These are phyloP conservation scores for Drosophila cardini DNA, from an alignment of 1,140 invertebrate species.

Conservation along the genomic window DNA sequence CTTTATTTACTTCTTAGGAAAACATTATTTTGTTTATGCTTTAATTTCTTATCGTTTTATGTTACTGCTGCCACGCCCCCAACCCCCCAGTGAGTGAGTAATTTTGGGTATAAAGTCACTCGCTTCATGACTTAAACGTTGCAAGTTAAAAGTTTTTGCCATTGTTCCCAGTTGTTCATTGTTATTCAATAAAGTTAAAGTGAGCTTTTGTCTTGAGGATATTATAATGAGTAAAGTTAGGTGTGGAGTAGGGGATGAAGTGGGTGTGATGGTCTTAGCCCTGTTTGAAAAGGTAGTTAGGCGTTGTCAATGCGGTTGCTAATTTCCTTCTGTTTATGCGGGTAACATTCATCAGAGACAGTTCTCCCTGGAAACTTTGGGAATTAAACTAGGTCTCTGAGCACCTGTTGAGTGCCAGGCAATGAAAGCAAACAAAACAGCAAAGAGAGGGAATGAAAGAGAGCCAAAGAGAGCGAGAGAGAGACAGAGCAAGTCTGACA, in stretches of 20 bases:
- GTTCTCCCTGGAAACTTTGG: constrained; percentile 1
- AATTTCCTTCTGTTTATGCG: constrained; percentile 12
- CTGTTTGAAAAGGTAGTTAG: constrained; percentile 15
- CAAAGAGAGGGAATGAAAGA: background rate
- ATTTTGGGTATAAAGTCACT: background rate
- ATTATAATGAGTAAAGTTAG: constrained; percentile 17
- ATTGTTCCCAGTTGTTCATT: constrained; percentile 27
- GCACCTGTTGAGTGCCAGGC: constrained; percentile 41
- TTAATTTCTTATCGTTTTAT: constrained; percentile 12
- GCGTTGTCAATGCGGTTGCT: constrained; percentile 17
- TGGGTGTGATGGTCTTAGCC: background rate
- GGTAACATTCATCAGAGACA: constrained; percentile 1
- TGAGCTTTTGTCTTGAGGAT: constrained; percentile 23
- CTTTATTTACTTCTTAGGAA: background rate
- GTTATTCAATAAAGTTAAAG: constrained; percentile 20
- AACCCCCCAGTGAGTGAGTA: background rate
- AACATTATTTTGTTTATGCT: constrained; percentile 24
- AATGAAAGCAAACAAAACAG: constrained; percentile 34
- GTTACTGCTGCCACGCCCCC: constrained; percentile 13
- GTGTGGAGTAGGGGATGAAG: background rate
- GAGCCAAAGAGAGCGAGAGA: constrained; percentile 20
- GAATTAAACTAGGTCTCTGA: constrained; percentile 23
- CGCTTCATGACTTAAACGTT: constrained; percentile 1
- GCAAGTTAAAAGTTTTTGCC: constrained; percentile 9
- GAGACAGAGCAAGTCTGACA: constrained; percentile 46